Conservation (phyloP, 2,888 invertebrate species). For the Scotopteryx bipunctaria region DNA sequence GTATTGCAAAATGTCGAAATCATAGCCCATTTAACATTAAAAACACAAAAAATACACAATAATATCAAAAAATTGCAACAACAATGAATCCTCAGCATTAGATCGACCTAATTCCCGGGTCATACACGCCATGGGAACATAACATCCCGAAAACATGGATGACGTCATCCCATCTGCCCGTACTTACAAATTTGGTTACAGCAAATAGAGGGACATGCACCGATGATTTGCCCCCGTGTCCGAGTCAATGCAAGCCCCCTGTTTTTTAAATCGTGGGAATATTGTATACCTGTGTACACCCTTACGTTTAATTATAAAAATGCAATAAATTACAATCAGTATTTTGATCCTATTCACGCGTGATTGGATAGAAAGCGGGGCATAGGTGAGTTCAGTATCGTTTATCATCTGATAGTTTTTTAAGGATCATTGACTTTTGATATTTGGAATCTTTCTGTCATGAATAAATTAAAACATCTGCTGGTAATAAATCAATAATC, state of each 20-base stretch:
- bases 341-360: slow-evolving; percentile 68
- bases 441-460: background rate
- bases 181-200: slow-evolving; percentile 41
- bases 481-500: background rate
- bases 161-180: slow-evolving; percentile 47
- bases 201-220: slow-evolving; percentile 49
- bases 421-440: slow-evolving; percentile 17
- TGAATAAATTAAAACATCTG: slow-evolving; percentile 2
- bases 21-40: background rate
- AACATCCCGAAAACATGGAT: slow-evolving; percentile 39
- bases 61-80: slow-evolving; percentile 13
- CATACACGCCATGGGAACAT: slow-evolving; percentile 46
- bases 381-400: background rate
- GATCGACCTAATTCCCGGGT: slow-evolving; percentile 35
- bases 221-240: slow-evolving; percentile 63
- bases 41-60: slow-evolving; percentile 3
- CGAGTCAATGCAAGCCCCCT: slow-evolving; percentile 60
- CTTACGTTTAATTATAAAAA: slow-evolving; percentile 68
- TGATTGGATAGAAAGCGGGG: slow-evolving; percentile 61
- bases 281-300: slow-evolving; percentile 63
- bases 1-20: background rate
- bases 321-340: slow-evolving; percentile 78
- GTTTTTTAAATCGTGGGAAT: slow-evolving; percentile 75
- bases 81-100: slow-evolving; percentile 31
- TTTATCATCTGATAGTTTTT: slow-evolving; percentile 6